phyloP scores from a whole-genome alignment of 1,140 invertebrate genomes.

The Dendrolimus kikuchii region DNA sequence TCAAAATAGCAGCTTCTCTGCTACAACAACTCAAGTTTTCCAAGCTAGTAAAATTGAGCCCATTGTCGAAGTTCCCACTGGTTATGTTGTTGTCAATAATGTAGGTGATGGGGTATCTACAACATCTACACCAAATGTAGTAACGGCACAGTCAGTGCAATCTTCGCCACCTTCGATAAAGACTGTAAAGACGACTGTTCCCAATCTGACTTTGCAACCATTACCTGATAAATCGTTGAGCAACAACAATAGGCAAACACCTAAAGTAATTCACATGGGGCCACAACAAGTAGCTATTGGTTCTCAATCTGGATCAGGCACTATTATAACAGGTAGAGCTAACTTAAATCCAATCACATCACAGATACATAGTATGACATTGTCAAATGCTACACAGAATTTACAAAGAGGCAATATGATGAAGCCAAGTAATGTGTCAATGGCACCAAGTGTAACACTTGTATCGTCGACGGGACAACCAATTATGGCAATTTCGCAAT shows the following conservation, averaged over 20 bases:
- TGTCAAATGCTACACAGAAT: conserved; percentile 46
- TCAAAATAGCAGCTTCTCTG: conserved; percentile 84
- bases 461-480: conserved; percentile 60
- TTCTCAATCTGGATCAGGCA: conserved; percentile 35
- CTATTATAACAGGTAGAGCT: conserved; percentile 43
- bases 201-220: conserved; percentile 68
- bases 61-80: conserved; percentile 80
- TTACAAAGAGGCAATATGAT: conserved; percentile 41
- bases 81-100: conserved; percentile 81
- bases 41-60: conserved; percentile 88
- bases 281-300: conserved; percentile 33
- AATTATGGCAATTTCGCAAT: conserved; percentile 62
- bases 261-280: conserved; percentile 63
- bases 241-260: conserved; percentile 49
- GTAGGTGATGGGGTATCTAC: conserved; percentile 58
- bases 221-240: conserved; percentile 54
- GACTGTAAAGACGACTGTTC: conserved; percentile 54
- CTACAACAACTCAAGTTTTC: conserved; percentile 86
- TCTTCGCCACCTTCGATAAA: conserved; percentile 52
- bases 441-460: conserved; percentile 57
- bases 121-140: conserved; percentile 49
- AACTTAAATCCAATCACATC: conserved; percentile 62
- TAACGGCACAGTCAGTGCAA: conserved; percentile 55
- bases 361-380: conserved; percentile 58
- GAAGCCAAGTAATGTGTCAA: conserved; percentile 50